phyloP scores from a whole-genome alignment of 35 echinoderm and acorn worm species.

The Apostichopus californicus region DNA sequence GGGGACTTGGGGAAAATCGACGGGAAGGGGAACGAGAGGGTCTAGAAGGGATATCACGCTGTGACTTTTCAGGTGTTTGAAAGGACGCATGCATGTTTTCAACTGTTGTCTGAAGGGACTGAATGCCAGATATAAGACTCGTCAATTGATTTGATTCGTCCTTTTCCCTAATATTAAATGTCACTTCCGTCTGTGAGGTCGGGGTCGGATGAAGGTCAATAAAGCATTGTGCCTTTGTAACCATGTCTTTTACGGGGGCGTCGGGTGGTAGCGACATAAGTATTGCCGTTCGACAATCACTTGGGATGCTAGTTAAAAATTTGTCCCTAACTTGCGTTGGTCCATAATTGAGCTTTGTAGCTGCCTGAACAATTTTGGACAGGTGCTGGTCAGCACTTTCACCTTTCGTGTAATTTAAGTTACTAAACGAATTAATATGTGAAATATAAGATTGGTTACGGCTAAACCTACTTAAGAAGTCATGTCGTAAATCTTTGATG shows the following conservation, averaged over 20 bases:
- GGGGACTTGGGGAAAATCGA: background rate
- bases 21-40: background rate
- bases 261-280: background rate
- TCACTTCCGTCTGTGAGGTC: background rate
- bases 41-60: background rate
- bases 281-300: background rate
- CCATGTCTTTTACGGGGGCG: background rate
- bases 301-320: background rate
- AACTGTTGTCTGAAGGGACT: background rate
- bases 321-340: background rate
- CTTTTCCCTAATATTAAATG: background rate
- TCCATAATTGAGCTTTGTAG: background rate
- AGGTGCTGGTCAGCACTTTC: background rate
- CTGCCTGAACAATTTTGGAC: background rate
- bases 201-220: background rate
- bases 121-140: background rate
- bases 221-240: background rate
- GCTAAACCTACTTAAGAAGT: background rate
- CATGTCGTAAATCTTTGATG: background rate
- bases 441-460: background rate
- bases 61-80: too few relatives aligned
- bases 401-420: background rate
- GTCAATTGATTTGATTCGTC: background rate
- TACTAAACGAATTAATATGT: conserved; percentile 1
- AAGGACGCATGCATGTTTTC: background rate